Conservation (phyloP, 2,797 vertebrate genomes). For the Brachyalestes nurse region DNA sequence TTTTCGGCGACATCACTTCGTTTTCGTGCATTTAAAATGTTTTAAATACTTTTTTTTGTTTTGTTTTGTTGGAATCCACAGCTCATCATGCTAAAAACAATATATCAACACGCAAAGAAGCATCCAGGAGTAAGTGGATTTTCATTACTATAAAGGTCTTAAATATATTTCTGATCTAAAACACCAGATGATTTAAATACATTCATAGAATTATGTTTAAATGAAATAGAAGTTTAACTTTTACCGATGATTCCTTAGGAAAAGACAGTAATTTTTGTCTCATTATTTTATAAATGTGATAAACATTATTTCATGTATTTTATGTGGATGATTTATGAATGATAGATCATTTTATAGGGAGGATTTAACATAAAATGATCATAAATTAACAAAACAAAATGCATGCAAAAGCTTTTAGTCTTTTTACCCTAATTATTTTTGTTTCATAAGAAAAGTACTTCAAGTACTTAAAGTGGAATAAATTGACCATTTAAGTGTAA, state of each 20-base stretch:
- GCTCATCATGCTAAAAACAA: conserved; percentile 68
- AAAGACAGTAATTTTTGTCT: neutral
- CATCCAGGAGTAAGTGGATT: conserved; percentile 75
- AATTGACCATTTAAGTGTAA: neutral
- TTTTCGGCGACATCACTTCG: conserved; percentile 2
- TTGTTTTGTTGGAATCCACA: conserved; percentile 2
- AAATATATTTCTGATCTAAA: neutral
- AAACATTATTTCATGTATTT: neutral
- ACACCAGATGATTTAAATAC: neutral
- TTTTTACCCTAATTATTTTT: neutral
- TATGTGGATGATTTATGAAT: neutral
- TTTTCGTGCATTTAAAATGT: neutral
- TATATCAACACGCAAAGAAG: conserved; percentile 69
- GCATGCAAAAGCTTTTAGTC: neutral
- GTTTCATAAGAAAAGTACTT: neutral
- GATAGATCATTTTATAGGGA: neutral
- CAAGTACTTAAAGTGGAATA: neutral
- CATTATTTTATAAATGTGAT: neutral
- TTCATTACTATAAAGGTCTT: neutral
- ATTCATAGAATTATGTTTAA: neutral
- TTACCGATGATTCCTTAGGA: neutral
- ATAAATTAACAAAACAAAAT: neutral
- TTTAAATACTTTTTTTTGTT: neutral
- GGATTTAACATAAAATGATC: neutral
- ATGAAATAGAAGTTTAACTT: neutral